Evolutionary conservation across 2,888 invertebrate species (phyloP).

Genomic region (Perizoma affinitatum): DNA sequence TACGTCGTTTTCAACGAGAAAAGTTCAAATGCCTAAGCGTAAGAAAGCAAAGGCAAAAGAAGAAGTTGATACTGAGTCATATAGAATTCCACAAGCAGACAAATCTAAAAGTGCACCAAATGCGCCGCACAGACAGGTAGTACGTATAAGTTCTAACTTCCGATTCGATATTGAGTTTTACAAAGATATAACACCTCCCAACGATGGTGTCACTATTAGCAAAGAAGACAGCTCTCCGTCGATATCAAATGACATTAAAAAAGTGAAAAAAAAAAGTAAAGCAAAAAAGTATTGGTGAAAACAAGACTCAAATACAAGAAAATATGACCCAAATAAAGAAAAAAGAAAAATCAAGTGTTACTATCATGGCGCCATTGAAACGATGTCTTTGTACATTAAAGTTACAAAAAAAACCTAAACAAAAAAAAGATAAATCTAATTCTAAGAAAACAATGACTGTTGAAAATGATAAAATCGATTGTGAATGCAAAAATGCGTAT

Average conservation of each 20-base stretch:
- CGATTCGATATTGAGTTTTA: conserved; percentile 47
- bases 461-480: neutral
- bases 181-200: conserved; percentile 31
- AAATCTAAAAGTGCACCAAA: conserved; percentile 19
- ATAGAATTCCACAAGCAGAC: conserved; percentile 2
- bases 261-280: conserved; percentile 3
- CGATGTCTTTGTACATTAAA: too few species aligned
- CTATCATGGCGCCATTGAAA: too few species aligned
- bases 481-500: neutral
- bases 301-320: too few species aligned
- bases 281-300: conserved; percentile 1
- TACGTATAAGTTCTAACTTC: conserved; percentile 45
- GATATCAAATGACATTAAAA: conserved; percentile 7
- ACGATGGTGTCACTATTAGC: neutral
- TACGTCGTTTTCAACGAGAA: conserved; percentile 4
- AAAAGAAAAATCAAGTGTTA: too few species aligned
- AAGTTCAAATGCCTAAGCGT: conserved; percentile 1
- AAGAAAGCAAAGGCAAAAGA: conserved; percentile 12
- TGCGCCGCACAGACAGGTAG: conserved; percentile 33
- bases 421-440: too few species aligned
- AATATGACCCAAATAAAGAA: neutral
- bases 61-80: neutral
- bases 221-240: conserved; percentile 2
- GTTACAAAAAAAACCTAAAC: too few species aligned
- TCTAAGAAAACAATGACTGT: conserved; percentile 7